phyloP scores from a whole-genome alignment of 92 coral and sea anemone species.

The Zoanthus solanderi region DNA sequence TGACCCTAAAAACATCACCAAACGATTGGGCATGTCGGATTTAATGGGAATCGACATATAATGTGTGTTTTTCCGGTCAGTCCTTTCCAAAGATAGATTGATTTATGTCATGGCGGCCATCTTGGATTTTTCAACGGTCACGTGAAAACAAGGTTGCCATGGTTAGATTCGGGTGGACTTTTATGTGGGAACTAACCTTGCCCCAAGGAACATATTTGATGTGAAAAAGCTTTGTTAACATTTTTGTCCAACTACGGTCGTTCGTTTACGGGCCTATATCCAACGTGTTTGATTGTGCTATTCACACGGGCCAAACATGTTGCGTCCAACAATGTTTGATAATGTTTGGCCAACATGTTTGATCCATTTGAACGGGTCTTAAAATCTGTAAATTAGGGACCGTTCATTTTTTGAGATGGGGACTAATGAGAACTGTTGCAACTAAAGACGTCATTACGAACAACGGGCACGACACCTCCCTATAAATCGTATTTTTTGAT shows the following conservation, averaged over 20 bases:
- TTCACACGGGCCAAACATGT: too few species aligned
- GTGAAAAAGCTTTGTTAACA: conserved; percentile 18
- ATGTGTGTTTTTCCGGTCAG: background rate
- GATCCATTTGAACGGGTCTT: too few species aligned
- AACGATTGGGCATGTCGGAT: background rate
- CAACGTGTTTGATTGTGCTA: too few species aligned
- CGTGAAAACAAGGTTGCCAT: conserved; percentile 12
- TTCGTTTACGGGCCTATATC: conserved; percentile 31
- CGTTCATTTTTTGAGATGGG: too few species aligned
- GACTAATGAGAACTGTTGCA: too few species aligned
- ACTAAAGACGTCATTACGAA: too few species aligned
- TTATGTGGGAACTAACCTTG: background rate
- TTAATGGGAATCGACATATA: background rate
- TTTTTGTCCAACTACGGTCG: conserved; percentile 18
- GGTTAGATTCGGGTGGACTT: background rate
- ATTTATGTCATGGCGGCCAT: conserved; percentile 5
- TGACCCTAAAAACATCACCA: background rate
- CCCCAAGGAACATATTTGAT: background rate
- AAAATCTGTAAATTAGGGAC: too few species aligned
- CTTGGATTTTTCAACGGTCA: background rate
- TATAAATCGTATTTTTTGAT: too few species aligned
- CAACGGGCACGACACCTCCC: too few species aligned
- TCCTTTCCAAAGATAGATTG: background rate
- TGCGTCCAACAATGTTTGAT: too few species aligned
- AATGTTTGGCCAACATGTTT: too few species aligned